Evolutionary conservation across 1,140 invertebrate genomes (phyloP), one percentile per base, ranked within the genome.

Genomic region (Cephus cinctus): DNA sequence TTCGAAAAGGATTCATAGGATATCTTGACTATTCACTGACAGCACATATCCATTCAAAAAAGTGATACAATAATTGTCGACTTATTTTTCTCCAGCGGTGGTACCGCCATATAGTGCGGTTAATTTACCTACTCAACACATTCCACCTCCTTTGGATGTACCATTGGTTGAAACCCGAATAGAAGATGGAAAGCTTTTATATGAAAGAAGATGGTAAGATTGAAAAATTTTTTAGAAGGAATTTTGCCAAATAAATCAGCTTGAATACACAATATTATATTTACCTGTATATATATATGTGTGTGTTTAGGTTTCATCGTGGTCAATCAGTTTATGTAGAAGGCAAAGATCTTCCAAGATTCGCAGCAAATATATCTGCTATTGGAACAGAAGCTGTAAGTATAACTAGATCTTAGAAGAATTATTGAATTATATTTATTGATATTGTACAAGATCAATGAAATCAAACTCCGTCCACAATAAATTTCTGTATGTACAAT

Each of bases 181-280:
- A 59, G 94, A 96, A 77, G 93, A 96, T 79, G 94, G 94, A 42
- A 94, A 96, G 79, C 76, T 98, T 34, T 81, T 92, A 59, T 97
- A 93, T 78, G 94, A 98, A 75, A 86, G 92, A 59, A 82, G 91
- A 74, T 98, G 94, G 94, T 88, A 74, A 74, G 69, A 56, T 14
- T 53, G 23, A 25, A 36, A 15, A 23, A 19, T 52, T 23, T 35
- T 43, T 23, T 35, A 43, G 36, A 20, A 19, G 47, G 4, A 51
- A 2, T 25, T 43, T 48, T 42, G 41, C 43, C 5, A 43, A 40
- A 45, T 18, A 38, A 9, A 22, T 27, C n/a, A n/a, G 1, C 25
- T 47, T 50, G 27, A 30, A 40, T 55, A 27, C 36, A 9, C 20
- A 9, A 30, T 8, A 47, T 39, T 44, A 23, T 31, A 25, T 36